Evolutionary conservation across 1,140 invertebrate genomes (phyloP).

Genomic region (Oedothorax gibbosus): DNA sequence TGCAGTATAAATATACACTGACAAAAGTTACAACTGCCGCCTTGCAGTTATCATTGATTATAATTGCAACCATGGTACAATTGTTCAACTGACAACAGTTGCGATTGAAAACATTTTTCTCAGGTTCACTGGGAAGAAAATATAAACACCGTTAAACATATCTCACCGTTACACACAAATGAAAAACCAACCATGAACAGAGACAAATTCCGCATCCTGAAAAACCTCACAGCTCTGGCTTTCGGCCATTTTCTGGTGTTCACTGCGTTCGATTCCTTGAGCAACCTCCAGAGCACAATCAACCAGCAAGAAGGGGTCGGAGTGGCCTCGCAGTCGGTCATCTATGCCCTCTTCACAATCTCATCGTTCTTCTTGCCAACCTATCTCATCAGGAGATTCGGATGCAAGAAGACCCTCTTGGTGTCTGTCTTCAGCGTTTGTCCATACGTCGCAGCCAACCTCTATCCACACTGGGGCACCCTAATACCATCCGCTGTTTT

Average conservation of each 20-base stretch:
- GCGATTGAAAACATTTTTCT: too few species aligned
- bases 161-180: too few species aligned
- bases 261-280: conserved; percentile 56
- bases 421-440: conserved; percentile 68
- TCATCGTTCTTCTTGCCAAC: conserved; percentile 62
- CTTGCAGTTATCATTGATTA: too few species aligned
- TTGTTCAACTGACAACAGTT: too few species aligned
- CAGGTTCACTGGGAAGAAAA: too few species aligned
- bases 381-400: conserved; percentile 64
- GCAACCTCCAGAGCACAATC: conserved; percentile 60
- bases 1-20: too few species aligned
- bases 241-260: conserved; percentile 79
- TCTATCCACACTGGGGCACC: conserved; percentile 65
- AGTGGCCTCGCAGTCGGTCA: conserved; percentile 62
- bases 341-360: conserved; percentile 67
- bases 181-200: neutral
- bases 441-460: conserved; percentile 69
- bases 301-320: conserved; percentile 56
- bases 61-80: too few species aligned
- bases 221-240: conserved; percentile 87
- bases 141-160: too few species aligned
- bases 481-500: conserved; percentile 70
- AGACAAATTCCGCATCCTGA: conserved; percentile 74
- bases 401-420: conserved; percentile 70
- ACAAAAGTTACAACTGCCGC: too few species aligned